Evolutionary conservation across 2,888 invertebrate species (phyloP).

Genomic region (Coronaproctus castanopsis): DNA sequence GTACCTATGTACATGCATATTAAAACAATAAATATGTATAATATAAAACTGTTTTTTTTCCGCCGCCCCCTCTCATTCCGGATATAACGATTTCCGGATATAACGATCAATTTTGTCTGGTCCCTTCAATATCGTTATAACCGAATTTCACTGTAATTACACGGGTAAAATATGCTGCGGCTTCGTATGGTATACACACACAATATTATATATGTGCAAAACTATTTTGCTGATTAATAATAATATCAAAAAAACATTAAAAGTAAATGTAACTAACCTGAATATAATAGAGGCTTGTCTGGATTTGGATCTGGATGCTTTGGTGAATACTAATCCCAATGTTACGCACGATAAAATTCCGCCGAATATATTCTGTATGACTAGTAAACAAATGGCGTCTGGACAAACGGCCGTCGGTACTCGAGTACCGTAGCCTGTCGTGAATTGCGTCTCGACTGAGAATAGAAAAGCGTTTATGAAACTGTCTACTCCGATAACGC

Average conservation of each 20-base stretch:
- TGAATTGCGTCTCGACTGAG: conserved; percentile 69
- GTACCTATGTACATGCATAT: no score
- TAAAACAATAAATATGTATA: no score
- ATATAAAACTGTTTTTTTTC: no score
- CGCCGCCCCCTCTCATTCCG: no score
- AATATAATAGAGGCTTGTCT: conserved; percentile 58
- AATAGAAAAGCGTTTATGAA: conserved; percentile 48
- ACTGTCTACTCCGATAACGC: conserved; percentile 32
- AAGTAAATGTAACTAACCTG: conserved; percentile 33
- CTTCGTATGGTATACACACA: no score
- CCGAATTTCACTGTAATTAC: no score
- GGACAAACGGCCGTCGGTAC: conserved; percentile 68
- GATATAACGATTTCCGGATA: no score
- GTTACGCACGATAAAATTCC: conserved; percentile 35
- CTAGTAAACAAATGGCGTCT: conserved; percentile 61
- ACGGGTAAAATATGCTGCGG: no score
- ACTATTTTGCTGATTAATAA: no score
- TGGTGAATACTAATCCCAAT: conserved; percentile 49
- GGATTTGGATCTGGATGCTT: conserved; percentile 55
- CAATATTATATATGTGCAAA: no score
- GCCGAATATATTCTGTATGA: conserved; percentile 55
- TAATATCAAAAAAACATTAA: background rate
- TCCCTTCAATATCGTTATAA: no score
- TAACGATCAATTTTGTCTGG: no score
- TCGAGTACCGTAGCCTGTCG: conserved; percentile 66